Evolutionary conservation across 2,113 vertebrate genomes (phyloP), one percentile per base, ranked within the genome.

Genomic region (Corythornis cristatus): DNA sequence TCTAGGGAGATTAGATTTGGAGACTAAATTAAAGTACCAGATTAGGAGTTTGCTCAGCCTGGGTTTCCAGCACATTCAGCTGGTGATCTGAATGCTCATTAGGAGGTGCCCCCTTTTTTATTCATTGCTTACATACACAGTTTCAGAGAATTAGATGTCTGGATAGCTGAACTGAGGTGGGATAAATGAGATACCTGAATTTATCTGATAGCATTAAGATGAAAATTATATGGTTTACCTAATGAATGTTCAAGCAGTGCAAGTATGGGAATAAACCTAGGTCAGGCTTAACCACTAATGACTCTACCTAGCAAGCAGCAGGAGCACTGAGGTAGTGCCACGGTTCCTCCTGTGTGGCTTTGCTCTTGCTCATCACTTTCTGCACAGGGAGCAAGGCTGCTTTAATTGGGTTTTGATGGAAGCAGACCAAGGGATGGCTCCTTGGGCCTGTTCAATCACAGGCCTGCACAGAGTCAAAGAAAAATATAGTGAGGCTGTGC

Each of bases 11-110:
- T 95, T 45, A 84, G 50, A 40, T 70, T 1, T 87, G 53, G 42
- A 71, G 31, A 54, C 33, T 85, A 54, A 82, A 82, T 82, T 53
- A 61, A 50, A 45, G 58, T 60, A 50, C 58, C n/a, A 57, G 45
- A 85, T 72, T 57, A 89, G 50, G 71, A 92, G 21, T 72, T 91
- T 76, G 62, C 58, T 73, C 33, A 50, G 54, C 23, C 26, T 14
- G 40, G 66, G 37, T 42, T 88, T 90, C 81, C 61, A 75, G 43
- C 62, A 54, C 33, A 46, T 43, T 56, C 71, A 68, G 15, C 22
- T 3, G 2, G 5, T 81, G 48, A 51, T 81, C 25, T 67, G 66
- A 84, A 43, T 17, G 50, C 35, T 92, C 53, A 11, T 56, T 20
- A 51, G 65, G 43, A 61, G 31, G 4, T 51, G 51, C 15, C 20